Percentiles rank a stretch among this genome's conserved stretches.
These are phyloP conservation scores for Hyperoplus lanceolatus DNA, from an alignment of 2,797 vertebrate genomes.

Conservation along the genomic window DNA sequence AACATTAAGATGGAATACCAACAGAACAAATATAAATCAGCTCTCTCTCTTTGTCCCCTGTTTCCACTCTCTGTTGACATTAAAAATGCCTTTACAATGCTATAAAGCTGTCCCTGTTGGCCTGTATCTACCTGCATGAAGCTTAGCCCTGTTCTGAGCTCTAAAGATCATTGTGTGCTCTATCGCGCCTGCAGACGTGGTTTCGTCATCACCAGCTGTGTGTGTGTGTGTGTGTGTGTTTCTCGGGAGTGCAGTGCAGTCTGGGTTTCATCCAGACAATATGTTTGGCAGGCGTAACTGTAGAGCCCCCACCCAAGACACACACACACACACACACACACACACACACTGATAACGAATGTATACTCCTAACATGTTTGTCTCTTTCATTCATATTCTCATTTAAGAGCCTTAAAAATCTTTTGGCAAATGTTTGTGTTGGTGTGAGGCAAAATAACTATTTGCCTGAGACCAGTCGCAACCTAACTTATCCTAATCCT, in stretches of 20 bases:
- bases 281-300: conserved; percentile 65
- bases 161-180: conserved; percentile 39
- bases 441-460: background rate
- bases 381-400: background rate
- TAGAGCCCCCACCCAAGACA: conserved; percentile 56
- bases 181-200: conserved; percentile 52
- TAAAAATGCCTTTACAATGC: conserved; percentile 23
- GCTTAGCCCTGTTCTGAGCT: conserved; percentile 39
- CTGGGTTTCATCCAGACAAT: conserved; percentile 68
- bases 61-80: conserved; percentile 19
- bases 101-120: conserved; percentile 13
- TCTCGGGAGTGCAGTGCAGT: conserved; percentile 54
- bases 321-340: conserved; percentile 34
- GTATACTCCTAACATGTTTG: background rate
- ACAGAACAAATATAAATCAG: conserved; percentile 5
- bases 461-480: background rate
- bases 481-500: background rate
- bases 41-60: conserved; percentile 10
- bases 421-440: background rate
- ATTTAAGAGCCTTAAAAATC: background rate
- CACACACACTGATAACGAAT: background rate
- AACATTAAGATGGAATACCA: conserved; percentile 27
- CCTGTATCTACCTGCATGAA: conserved; percentile 22
- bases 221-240: conserved; percentile 41
- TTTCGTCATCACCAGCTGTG: conserved; percentile 63